Evolutionary conservation across 2,113 vertebrate genomes (phyloP), one percentile per base, ranked within the genome.

Genomic region (Talpa occidentalis): DNA sequence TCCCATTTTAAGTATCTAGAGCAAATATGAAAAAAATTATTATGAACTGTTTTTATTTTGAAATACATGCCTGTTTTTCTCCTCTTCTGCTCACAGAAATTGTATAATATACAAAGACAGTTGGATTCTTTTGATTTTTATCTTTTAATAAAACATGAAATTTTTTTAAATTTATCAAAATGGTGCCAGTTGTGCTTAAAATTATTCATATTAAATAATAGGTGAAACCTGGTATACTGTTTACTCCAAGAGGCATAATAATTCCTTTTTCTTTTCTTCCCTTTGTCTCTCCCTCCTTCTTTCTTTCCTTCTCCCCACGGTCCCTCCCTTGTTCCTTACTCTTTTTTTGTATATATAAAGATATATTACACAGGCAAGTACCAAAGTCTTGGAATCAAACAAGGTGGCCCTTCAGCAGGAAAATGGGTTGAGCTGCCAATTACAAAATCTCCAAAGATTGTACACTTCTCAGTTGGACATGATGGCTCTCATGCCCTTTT

Each of bases 331-430:
- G 10, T 30, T 15, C 32, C 22, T 35, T 69, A 95, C 72, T 37
- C 49, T 40, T 60, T 30, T 47, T 81, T 79, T 69, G 32, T n/a
- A 66, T 64, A 52, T 62, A 24, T 64, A 54, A 97, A 99, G 99
- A 98, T 99, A 95, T 99, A 99, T 98, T 99, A 99, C 93, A 99
- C 99, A 93, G 99, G 99, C 82, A 99, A 99, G 96, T 99, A 99
- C 96, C 99, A 99, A 98, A 99, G 99, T 96, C 99, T 99, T 86
- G 99, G 99, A 96, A 99, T 99, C 98, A 99, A 99, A 97, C 99
- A 99, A 98, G 99, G 99, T 28, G 99, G 99, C 54, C 99, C 99
- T 59, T 99, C 99, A 44, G 99, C 99, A 95, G 99, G 99, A 91
- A 99, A 99, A 94, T 99, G 99, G 99, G 99, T 99, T 96, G 99